Evolutionary conservation across 2,888 invertebrate species (phyloP), one percentile per base, ranked within the genome.

Genomic region (Lithophane leautieri): DNA sequence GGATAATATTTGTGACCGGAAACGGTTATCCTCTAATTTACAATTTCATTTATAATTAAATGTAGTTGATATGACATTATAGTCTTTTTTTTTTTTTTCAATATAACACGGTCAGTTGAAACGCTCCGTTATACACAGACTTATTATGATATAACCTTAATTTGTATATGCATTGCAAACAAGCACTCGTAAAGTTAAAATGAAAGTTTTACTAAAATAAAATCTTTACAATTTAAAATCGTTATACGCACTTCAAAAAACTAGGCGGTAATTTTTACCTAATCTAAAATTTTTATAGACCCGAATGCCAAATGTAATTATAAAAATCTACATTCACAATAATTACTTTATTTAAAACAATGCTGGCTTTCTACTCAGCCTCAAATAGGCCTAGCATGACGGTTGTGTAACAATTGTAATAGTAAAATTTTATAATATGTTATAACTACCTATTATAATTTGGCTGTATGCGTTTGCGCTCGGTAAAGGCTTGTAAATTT

Each of bases 311-410:
- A 67, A 54, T 42, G 22, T 74, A 76, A 70, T 74, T 70, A 70
- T 22, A 58, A 74, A 74, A 63, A 78, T 67, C 54, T 73, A 60
- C 73, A 84, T 42, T 52, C 52, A 68, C 25, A 47, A 74, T 85
- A 81, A 81, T 83, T 76, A 70, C 66, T 87, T 73, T 86, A 83
- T 81, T 68, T 67, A 76, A 76, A 86, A 87, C 84, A 81, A 87
- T 87, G 65, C 74, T 67, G 62, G 79, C 86, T 86, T 86, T 86
- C 86, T 87, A 83, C 71, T 68, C 42, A 3, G n/a, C 60, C 40
- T 54, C 47, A 52, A 69, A 62, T 81, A 72, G 81, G 76, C 79
- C 70, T 77, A 86, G 83, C 88, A 84, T 87, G 81, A 87, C 83
- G 68, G 68, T 87, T 83, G 56, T 44, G 65, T 69, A 85, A 86